Base-by-base conservation (phyloP, 2,113 vertebrate genomes). In the Leuciscus idus region DNA sequence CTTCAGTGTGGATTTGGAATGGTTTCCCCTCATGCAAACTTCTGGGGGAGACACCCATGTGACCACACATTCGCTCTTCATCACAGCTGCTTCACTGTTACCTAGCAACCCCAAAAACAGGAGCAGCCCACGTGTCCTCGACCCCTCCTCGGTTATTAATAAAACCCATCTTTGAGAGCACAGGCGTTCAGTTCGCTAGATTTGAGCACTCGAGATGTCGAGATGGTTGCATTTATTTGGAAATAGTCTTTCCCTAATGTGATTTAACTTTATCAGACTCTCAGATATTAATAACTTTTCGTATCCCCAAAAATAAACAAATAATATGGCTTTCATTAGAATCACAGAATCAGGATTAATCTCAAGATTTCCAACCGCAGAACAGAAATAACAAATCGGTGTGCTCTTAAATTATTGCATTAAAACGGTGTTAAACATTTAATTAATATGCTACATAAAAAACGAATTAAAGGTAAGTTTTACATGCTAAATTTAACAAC, bases 1-100 rank as follows among this genome's bases (percentile, higher is more conserved):
- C 30, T 80, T 86, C 62, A 90, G 92, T 88, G 92, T 33, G 36
- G 85, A 88, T 79, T 39, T 55, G 84, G 87, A 21, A 81, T 46
- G 6, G 87, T 83, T 93, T 92, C 90, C 92, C 92, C 26, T 89
- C 84, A 46, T 82, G 52, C 77, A 15, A 66, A 83, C 19, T 21
- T 57, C 55, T 57, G 55, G 6, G 19, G 19, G 55, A 57, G 55
- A 57, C 55, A 57, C 55, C 55, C 55, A 57, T 57, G 55, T 21
- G 52, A 55, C 7, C 52, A 76, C 88, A 48, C 59, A 57, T 7
- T 81, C 28, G 76, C 84, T 86, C 30, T 84, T 73, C 61, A 81
- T 81, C 79, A 30, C 59, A 70, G 68, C 39, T 70, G 79, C 74
- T 84, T 61, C 61, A 43, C 70, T 33, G 82, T 84, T 85, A 84